phyloP scores from a whole-genome alignment of 2,888 invertebrate species.

The Apocheima hispidaria region DNA sequence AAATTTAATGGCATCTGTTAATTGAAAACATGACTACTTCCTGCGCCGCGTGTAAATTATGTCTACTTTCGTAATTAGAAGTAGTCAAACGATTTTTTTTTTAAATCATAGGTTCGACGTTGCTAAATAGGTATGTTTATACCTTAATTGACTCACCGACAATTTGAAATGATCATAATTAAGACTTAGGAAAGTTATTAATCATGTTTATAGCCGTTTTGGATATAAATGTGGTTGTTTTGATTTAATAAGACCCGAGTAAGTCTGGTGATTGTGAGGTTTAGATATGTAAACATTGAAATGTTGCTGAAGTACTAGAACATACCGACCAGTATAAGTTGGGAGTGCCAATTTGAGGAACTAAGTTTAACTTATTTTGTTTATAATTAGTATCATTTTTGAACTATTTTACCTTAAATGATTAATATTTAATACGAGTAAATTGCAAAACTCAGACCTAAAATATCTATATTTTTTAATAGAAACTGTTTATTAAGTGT shows the following conservation, averaged over 20 bases:
- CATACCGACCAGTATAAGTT: no score
- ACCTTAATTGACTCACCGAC: constrained; percentile 28
- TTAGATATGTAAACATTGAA: background rate
- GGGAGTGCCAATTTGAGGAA: no score
- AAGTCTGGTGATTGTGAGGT: constrained; percentile 16
- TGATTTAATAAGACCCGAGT: constrained; percentile 17
- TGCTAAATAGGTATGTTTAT: constrained; percentile 27
- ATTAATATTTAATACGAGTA: no score
- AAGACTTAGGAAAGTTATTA: constrained; percentile 29
- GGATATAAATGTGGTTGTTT: constrained; percentile 22
- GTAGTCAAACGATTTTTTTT: constrained; percentile 22
- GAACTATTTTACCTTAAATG: no score
- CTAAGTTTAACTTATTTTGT: no score
- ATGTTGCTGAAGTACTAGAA: background rate
- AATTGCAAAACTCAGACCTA: no score
- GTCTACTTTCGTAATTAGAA: constrained; percentile 34
- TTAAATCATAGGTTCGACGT: constrained; percentile 25
- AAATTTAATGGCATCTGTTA: constrained; percentile 56
- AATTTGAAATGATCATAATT: constrained; percentile 27
- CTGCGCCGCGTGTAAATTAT: constrained; percentile 41
- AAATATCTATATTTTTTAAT: no score
- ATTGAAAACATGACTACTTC: constrained; percentile 57
- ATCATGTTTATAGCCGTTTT: constrained; percentile 32
- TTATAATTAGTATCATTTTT: no score
- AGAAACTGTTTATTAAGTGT: no score